Percentiles rank a stretch among this genome's conserved stretches.
phyloP scores from a whole-genome alignment of 1,140 invertebrate species.

The Anoplolepis gracilipes region DNA sequence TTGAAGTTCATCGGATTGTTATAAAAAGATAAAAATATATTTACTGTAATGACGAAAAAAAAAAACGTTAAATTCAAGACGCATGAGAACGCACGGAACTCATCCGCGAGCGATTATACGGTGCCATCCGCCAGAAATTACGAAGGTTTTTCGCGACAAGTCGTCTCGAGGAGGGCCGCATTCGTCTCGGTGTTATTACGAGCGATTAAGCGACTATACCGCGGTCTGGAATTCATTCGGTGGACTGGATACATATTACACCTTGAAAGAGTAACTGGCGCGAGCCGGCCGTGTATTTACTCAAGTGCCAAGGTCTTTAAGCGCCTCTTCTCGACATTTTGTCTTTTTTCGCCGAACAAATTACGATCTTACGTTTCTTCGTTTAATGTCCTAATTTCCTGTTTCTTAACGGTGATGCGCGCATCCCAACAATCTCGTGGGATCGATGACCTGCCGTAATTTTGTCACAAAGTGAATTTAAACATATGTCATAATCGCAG shows the following conservation, averaged over 20 bases:
- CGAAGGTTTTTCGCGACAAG: slow-evolving; percentile 65
- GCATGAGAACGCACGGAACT: slow-evolving; percentile 42
- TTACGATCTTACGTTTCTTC: slow-evolving; percentile 58
- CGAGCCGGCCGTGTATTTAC: slow-evolving; percentile 66
- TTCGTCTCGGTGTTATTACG: slow-evolving; percentile 76
- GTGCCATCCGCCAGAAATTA: slow-evolving; percentile 67
- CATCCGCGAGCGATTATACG: slow-evolving; percentile 55
- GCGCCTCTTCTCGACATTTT: slow-evolving; percentile 35
- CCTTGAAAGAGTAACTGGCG: slow-evolving; percentile 73
- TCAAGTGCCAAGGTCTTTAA: slow-evolving; percentile 71
- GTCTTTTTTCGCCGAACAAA: slow-evolving; percentile 53
- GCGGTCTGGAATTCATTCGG: slow-evolving; percentile 70
- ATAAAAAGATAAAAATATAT: slow-evolving; percentile 1
- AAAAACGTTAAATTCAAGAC: slow-evolving; percentile 20
- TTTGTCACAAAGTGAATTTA: slow-evolving; percentile 47
- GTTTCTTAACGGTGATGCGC: slow-evolving; percentile 31
- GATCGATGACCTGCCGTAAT: slow-evolving; percentile 17
- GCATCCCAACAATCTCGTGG: slow-evolving; percentile 1
- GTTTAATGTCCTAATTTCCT: slow-evolving; percentile 64
- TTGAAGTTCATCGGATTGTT: slow-evolving; percentile 1
- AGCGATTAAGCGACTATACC: slow-evolving; percentile 75
- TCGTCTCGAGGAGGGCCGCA: slow-evolving; percentile 63
- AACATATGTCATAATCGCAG: slow-evolving; percentile 14
- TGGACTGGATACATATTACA: slow-evolving; percentile 70
- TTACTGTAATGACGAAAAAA: slow-evolving; percentile 22